These are phyloP conservation scores for Trichogramma pretiosum DNA, from an alignment of 1,140 invertebrate genomes.

Conservation along the genomic window DNA sequence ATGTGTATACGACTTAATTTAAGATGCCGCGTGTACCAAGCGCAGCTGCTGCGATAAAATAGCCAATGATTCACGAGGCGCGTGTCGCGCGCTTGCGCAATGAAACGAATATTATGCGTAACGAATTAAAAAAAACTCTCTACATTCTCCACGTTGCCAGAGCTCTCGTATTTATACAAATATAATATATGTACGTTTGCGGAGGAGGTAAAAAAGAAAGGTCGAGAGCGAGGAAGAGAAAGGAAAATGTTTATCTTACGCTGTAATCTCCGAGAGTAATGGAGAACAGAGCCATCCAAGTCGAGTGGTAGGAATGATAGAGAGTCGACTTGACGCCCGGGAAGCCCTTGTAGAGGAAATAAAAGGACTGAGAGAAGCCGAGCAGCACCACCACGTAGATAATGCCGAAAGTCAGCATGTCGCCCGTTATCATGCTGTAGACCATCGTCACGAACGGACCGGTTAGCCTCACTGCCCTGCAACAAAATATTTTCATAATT, in stretches of 20 bases:
- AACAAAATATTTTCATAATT: too few species aligned
- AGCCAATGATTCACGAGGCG: too few species aligned
- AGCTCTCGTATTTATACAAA: too few species aligned
- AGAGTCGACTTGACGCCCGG: constrained; percentile 69
- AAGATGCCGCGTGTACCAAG: too few species aligned
- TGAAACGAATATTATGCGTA: too few species aligned
- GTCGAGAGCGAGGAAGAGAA: neutral
- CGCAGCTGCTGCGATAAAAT: too few species aligned
- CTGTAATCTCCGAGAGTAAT: constrained; percentile 97
- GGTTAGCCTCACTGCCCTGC: constrained; percentile 81
- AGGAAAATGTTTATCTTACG: constrained; percentile 54
- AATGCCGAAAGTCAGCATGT: constrained; percentile 95
- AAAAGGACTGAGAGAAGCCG: constrained; percentile 94
- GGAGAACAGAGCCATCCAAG: constrained; percentile 96
- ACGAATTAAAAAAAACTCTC: too few species aligned
- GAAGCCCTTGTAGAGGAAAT: constrained; percentile 90
- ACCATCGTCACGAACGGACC: constrained; percentile 99
- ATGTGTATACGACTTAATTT: too few species aligned
- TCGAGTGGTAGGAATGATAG: constrained; percentile 77
- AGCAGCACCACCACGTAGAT: constrained; percentile 90
- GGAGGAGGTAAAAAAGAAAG: neutral
- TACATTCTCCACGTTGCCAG: too few species aligned
- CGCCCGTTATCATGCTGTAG: constrained; percentile 94
- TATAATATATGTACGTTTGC: too few species aligned
- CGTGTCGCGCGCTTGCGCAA: too few species aligned